These are phyloP conservation scores for Nyctibius bracteatus DNA, from an alignment of 2,113 vertebrate species.

Conservation along the genomic window DNA sequence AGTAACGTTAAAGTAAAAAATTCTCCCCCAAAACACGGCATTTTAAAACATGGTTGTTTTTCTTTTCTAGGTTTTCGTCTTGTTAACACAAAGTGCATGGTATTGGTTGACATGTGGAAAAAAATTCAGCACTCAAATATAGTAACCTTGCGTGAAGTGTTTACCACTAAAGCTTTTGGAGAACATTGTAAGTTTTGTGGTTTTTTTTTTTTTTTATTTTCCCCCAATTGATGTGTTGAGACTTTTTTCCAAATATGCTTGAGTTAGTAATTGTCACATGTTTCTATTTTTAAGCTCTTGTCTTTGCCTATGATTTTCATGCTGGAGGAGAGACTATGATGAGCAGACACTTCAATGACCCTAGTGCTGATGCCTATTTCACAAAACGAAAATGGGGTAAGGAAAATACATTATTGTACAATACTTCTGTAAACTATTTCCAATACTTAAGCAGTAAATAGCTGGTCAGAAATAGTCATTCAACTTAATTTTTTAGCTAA, in stretches of 20 bases:
- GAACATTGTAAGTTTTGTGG: slow-evolving; percentile 87
- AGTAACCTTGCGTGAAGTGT: slow-evolving; percentile 94
- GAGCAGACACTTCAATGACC: slow-evolving; percentile 97
- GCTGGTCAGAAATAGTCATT: not conserved
- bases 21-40: not conserved
- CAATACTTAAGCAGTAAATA: not conserved
- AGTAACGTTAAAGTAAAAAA: not conserved
- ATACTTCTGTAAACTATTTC: not conserved
- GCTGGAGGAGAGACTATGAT: slow-evolving; percentile 98
- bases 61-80: slow-evolving; percentile 89
- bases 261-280: slow-evolving; percentile 20
- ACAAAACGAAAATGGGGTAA: slow-evolving; percentile 99
- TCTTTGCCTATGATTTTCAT: slow-evolving; percentile 98
- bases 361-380: slow-evolving; percentile 93
- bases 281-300: slow-evolving; percentile 83
- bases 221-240: not conserved
- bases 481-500: not conserved
- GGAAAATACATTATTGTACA: slow-evolving; percentile 2
- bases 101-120: slow-evolving; percentile 99
- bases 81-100: slow-evolving; percentile 99
- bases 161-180: slow-evolving; percentile 98
- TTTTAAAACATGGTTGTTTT: not conserved
- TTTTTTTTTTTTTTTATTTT: not conserved
- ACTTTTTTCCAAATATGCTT: not conserved
- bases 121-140: slow-evolving; percentile 98